phyloP scores from a whole-genome alignment of 2,797 vertebrate species.

The Leptodactylus fallax region DNA sequence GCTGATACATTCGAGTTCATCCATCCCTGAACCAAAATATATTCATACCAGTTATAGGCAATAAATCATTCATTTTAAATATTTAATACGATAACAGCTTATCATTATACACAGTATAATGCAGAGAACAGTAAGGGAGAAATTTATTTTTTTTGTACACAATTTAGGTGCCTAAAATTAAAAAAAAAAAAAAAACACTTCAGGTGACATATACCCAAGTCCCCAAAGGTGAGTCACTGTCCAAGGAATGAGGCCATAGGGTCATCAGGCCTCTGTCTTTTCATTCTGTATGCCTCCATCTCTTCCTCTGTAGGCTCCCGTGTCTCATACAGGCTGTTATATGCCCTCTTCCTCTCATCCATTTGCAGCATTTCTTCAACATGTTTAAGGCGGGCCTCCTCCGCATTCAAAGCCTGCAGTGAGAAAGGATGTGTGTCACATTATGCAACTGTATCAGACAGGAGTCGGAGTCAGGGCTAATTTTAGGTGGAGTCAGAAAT shows the following conservation, averaged over 20 bases:
- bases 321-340: constrained; percentile 85
- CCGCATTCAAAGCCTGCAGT: constrained; percentile 89
- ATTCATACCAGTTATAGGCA: too few species aligned
- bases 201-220: background rate
- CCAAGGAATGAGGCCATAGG: constrained; percentile 96
- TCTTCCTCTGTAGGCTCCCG: constrained; percentile 97
- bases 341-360: constrained; percentile 95
- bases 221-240: constrained; percentile 72
- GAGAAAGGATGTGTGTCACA: constrained; percentile 15
- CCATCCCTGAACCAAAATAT: too few species aligned
- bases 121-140: background rate
- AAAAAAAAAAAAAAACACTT: background rate
- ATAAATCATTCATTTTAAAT: background rate
- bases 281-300: constrained; percentile 98
- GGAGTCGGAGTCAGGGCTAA: too few species aligned
- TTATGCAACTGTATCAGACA: background rate
- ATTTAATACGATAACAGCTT: background rate
- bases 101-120: constrained; percentile 43
- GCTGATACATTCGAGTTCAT: too few species aligned
- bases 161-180: too few species aligned
- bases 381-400: constrained; percentile 90
- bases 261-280: constrained; percentile 88
- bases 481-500: too few species aligned
- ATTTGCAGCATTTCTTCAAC: constrained; percentile 89
- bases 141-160: background rate